Evolutionary conservation across 2,888 invertebrate genomes (phyloP), one percentile per base, ranked within the genome.

Genomic region (Dioctria linearis): DNA sequence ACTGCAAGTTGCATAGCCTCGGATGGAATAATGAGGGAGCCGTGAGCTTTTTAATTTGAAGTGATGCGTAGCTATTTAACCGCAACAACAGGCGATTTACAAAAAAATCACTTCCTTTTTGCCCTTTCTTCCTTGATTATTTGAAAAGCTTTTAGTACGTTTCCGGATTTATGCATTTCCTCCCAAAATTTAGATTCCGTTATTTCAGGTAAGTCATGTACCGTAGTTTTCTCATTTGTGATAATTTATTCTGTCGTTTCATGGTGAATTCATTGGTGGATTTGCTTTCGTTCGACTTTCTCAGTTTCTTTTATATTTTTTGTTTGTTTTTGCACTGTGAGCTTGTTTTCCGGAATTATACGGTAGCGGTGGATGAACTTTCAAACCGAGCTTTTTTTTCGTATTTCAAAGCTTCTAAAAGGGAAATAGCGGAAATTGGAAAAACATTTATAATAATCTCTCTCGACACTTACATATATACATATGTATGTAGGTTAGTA

Each of bases 241-340:
- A 37, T 69, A 69, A 69, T 69, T 69, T 69, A 69, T 69, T 69
- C 69, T 37, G 54, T n/a, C 49, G 39, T n/a, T 46, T 69, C 40
- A 40, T 40, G 42, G 13, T 3, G 69, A 69, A 9, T 69, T 51
- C 9, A 11, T 39, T 61, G 25, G 2, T 61, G 39, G 54, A 0
- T 46, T 9, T 51, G 69, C 69, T 69, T 69, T 69, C 69, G 51
- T 51, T 13, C 11, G 3, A 25, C 67, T 67, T 67, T 67, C 69
- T 69, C 39, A 11, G 42, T 9, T 49, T 54, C 9, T 69, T 69
- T 40, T 5, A 39, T n/a, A 37, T 51, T 51, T 69, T 67, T 51
- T 6, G 51, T 69, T 37, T 61, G 25, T 5, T 59, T 11, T 67
- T 67, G 40, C 37, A 5, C n/a, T 65, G 40, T 65, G 40, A 40